Conservation (phyloP, 2,113 vertebrate genomes). For the Carassius auratus region DNA sequence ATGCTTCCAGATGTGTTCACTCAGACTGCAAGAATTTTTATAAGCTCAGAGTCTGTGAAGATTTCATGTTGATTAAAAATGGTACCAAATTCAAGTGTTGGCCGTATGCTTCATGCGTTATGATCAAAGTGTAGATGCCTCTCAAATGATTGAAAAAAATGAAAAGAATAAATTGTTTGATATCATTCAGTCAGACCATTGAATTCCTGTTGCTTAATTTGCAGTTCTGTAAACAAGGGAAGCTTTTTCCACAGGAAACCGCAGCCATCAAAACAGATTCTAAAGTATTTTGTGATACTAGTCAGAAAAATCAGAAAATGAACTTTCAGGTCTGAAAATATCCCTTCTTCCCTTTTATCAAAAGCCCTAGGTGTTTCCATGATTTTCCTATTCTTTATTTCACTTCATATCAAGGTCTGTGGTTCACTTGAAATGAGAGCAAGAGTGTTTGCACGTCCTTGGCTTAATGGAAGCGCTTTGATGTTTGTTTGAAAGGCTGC, state of each 20-base stretch:
- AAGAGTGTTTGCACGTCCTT: slow-evolving; percentile 20
- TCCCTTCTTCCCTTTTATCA: slow-evolving; percentile 59
- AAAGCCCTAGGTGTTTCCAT: slow-evolving; percentile 43
- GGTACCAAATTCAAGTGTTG: neutral
- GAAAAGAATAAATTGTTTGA: neutral
- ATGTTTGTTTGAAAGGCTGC: slow-evolving; percentile 44
- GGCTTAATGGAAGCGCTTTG: slow-evolving; percentile 44
- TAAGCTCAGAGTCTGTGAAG: neutral
- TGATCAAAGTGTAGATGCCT: neutral
- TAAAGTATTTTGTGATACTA: slow-evolving; percentile 16
- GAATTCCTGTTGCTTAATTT: slow-evolving; percentile 8
- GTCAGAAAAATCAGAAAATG: slow-evolving; percentile 61
- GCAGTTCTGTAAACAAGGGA: neutral
- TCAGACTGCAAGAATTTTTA: slow-evolving; percentile 16
- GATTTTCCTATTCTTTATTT: slow-evolving; percentile 23
- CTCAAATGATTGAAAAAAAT: slow-evolving; percentile 10
- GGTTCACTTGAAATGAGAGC: slow-evolving; percentile 26
- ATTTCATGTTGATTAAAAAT: neutral
- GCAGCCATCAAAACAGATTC: slow-evolving; percentile 53
- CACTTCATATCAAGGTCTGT: slow-evolving; percentile 10
- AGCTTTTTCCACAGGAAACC: slow-evolving; percentile 30
- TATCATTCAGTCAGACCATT: neutral
- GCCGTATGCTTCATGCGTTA: neutral
- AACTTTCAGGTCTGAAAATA: slow-evolving; percentile 60
- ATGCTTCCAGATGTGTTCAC: slow-evolving; percentile 54